These are phyloP conservation scores for Grallaria varia DNA, from an alignment of 2,113 vertebrate genomes.

Conservation along the genomic window DNA sequence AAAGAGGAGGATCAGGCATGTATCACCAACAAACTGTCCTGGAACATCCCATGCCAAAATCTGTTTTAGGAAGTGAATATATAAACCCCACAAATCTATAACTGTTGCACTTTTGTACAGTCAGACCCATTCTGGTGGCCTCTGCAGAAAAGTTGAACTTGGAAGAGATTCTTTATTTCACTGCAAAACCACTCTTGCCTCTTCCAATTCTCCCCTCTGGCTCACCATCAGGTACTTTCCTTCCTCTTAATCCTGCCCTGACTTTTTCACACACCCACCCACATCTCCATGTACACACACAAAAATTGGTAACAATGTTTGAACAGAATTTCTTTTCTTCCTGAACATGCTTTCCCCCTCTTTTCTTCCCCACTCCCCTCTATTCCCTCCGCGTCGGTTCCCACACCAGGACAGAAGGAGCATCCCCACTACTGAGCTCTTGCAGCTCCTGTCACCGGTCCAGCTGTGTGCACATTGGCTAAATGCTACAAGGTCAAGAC, in stretches of 20 bases:
- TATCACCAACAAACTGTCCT: not conserved
- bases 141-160: not conserved
- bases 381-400: not conserved
- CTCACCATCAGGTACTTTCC: not conserved
- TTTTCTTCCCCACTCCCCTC: not conserved
- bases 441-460: not conserved
- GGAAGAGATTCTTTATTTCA: not conserved
- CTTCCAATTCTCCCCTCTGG: not conserved
- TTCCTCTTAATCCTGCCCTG: not conserved
- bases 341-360: not conserved
- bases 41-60: not conserved
- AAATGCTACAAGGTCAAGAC: slow-evolving; percentile 58
- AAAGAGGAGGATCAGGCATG: not conserved
- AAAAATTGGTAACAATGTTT: not conserved
- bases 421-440: not conserved
- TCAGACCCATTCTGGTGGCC: not conserved
- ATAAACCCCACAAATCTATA: not conserved
- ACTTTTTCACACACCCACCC: not conserved
- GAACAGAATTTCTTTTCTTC: not conserved
- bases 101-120: not conserved
- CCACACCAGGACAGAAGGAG: not conserved
- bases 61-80: not conserved
- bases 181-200: not conserved
- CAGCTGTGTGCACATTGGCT: not conserved
- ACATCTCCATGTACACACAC: not conserved